A percentile compares a stretch with the other conserved stretches of the same genome.
phyloP scores from a whole-genome alignment of 2,797 vertebrate species.

The Characodon lateralis region DNA sequence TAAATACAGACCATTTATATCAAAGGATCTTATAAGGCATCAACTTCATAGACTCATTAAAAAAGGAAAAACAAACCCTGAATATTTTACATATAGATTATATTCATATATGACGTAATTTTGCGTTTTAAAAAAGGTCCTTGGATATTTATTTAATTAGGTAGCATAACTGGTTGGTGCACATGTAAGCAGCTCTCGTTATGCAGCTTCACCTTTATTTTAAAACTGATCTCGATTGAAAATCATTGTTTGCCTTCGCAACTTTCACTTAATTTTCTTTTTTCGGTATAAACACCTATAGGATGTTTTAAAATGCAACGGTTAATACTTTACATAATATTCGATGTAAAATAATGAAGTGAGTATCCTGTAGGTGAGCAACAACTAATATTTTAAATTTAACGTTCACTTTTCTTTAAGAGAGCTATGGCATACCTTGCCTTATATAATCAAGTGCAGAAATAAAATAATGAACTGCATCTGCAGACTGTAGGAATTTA shows the following conservation, averaged over 20 bases:
- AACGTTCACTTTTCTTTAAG: not conserved
- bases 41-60: not conserved
- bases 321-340: not conserved
- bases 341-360: not conserved
- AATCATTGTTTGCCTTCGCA: not conserved
- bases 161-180: not conserved
- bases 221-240: not conserved
- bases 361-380: not conserved
- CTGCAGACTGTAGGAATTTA: not conserved
- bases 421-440: not conserved
- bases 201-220: not conserved
- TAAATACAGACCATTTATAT: not conserved
- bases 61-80: not conserved
- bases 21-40: not conserved
- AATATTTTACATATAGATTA: not conserved
- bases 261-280: not conserved
- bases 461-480: not conserved
- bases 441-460: not conserved
- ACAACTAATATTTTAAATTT: not conserved
- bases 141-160: not conserved
- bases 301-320: not conserved
- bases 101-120: not conserved
- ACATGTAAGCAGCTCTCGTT: not conserved
- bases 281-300: not conserved
- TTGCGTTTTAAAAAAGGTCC: not conserved